phyloP scores from a whole-genome alignment of 2,888 invertebrate species.

The Drosophila phalerata region DNA sequence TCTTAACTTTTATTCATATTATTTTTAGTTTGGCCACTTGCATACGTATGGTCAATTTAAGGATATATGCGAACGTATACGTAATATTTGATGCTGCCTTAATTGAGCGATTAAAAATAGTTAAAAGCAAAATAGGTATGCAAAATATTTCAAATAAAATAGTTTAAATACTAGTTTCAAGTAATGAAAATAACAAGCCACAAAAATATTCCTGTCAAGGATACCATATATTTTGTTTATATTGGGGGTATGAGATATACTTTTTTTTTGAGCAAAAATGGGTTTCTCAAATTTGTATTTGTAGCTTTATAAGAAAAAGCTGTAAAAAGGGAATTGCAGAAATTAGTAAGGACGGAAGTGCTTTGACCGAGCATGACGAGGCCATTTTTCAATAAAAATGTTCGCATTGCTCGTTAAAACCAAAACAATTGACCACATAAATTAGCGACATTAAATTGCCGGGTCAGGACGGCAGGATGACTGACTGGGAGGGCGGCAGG shows the following conservation, averaged over 20 bases:
- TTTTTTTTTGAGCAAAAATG: slow-evolving; percentile 1
- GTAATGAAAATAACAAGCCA: background rate
- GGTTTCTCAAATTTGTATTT: slow-evolving; percentile 1
- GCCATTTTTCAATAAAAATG: slow-evolving; percentile 64
- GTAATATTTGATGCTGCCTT: slow-evolving; percentile 55
- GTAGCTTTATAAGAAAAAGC: background rate
- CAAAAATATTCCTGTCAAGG: slow-evolving; percentile 14
- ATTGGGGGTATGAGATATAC: background rate
- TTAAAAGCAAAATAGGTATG: slow-evolving; percentile 3
- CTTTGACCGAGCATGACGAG: slow-evolving; percentile 45
- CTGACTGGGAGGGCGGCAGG: slow-evolving; percentile 49
- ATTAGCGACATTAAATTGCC: slow-evolving; percentile 72
- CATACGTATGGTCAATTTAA: slow-evolving; percentile 21
- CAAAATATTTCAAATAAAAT: slow-evolving; percentile 1
- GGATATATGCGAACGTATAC: slow-evolving; percentile 30
- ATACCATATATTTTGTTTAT: slow-evolving; percentile 1
- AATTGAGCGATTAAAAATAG: slow-evolving; percentile 59
- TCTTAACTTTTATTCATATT: slow-evolving; percentile 30
- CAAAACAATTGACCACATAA: slow-evolving; percentile 80
- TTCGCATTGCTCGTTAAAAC: slow-evolving; percentile 68
- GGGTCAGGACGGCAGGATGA: slow-evolving; percentile 40
- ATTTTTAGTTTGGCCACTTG: slow-evolving; percentile 37
- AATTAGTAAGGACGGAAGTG: slow-evolving; percentile 46
- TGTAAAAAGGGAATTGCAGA: slow-evolving; percentile 26
- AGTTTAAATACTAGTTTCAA: background rate